Evolutionary conservation across 2,113 vertebrate species (phyloP), one percentile per base, ranked within the genome.

Genomic region (Protobothrops mucrosquamatus): DNA sequence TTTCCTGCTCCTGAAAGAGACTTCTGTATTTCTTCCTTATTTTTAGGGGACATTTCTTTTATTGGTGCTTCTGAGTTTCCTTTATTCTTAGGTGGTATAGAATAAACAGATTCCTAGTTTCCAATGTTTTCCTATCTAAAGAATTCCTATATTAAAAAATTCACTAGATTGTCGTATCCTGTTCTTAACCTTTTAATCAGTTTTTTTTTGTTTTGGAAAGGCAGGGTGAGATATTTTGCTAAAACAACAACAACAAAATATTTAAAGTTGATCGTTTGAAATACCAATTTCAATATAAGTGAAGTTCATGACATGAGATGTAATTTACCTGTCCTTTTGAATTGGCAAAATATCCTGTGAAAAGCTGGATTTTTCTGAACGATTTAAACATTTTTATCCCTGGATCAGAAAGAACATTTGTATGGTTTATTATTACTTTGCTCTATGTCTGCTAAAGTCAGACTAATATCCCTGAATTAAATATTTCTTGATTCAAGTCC

Each of bases 401-500:
- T 89, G 88, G 91, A 94, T 93, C 93, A 59, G 91, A 94, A 85
- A 46, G 61, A 89, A 94, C 5, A 8, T 92, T 92, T 93, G 18
- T 89, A 69, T 39, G 29, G 54, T 69, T 22, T 88, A 87, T 56
- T 56, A 43, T 51, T 94, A 55, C 93, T 95, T 91, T 89, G 61
- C 91, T 59, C 69, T 55, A 22, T 92, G 64, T 90, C 91, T 92
- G 26, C n/a, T 90, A 89, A 93, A 92, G 92, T 95, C 86, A 61
- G 86, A 87, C 52, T 39, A 94, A 91, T 91, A 89, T 52, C 93
- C 92, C 94, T 91, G 93, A 92, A 93, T 95, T 89, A 92, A 94
- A 93, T 95, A 81, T 46, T 93, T 95, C 69, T 94, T 81, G 59
- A 46, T 85, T 93, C 94, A 95, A 92, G 93, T 95, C 90, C 34